Percentiles rank a stretch among this genome's conserved stretches.
Conservation (phyloP, 2,888 invertebrate species). For the Conus canariensis region DNA sequence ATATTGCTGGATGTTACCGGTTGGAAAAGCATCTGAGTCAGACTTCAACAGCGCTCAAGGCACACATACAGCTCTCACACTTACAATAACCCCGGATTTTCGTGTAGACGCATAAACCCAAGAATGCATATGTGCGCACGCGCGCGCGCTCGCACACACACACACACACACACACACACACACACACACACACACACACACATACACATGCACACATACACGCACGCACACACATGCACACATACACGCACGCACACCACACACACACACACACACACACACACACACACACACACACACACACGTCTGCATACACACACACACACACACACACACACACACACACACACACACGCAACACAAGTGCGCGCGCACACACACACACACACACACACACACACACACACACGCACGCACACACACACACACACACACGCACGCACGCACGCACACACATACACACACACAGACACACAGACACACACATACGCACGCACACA, state of each 20-base stretch:
- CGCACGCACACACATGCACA: not conserved
- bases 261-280: no score
- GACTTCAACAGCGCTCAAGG: no score
- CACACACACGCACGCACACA: not conserved
- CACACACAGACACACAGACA: not conserved
- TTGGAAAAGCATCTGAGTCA: no score
- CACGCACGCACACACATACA: not conserved
- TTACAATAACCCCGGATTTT: no score
- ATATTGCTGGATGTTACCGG: no score
- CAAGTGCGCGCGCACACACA: no score
- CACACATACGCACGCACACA: not conserved
- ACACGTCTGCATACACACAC: no score
- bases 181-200: slow-evolving; percentile 7
- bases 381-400: not conserved
- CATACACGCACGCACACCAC: not conserved
- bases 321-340: no score
- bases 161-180: slow-evolving; percentile 18
- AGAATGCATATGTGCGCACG: not conserved
- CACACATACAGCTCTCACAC: no score
- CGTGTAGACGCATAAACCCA: no score
- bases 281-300: no score
- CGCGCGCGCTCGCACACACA: not conserved
- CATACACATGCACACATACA: not conserved
- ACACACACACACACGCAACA: no score
- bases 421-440: not conserved